Evolutionary conservation across 2,797 vertebrate species (phyloP).

Genomic region (Hypotaenidia philippensis): DNA sequence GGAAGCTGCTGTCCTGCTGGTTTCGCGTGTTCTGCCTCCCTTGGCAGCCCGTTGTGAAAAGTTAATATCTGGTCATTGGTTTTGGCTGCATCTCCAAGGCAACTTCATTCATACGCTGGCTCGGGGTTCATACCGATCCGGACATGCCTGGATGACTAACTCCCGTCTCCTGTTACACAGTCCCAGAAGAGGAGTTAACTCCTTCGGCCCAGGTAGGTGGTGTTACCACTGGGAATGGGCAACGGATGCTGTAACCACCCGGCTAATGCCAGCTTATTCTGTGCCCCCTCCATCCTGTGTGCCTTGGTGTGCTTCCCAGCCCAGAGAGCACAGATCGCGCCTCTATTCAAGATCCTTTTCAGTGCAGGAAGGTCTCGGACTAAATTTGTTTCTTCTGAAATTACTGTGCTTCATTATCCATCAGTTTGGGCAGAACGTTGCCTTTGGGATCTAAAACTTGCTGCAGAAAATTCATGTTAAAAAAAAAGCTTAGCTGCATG

Average conservation of each 20-base stretch:
- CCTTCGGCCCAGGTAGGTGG: neutral
- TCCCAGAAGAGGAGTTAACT: conserved; percentile 49
- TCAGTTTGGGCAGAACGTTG: neutral
- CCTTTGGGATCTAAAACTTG: neutral
- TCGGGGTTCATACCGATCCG: conserved; percentile 26
- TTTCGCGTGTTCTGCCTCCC: neutral
- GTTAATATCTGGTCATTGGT: conserved; percentile 70
- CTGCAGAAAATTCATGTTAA: neutral
- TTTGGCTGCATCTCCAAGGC: conserved; percentile 69
- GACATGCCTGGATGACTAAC: conserved; percentile 60
- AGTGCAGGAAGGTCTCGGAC: neutral
- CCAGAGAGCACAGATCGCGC: neutral
- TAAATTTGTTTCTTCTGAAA: neutral
- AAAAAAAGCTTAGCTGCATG: neutral
- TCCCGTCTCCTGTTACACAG: conserved; percentile 27
- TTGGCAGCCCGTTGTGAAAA: conserved; percentile 49
- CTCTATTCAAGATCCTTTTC: rapidly evolving
- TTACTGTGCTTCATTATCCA: neutral
- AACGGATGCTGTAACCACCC: neutral
- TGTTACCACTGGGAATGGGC: neutral
- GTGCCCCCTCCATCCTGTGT: neutral
- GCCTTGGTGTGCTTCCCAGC: neutral
- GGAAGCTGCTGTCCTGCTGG: neutral
- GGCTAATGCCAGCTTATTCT: rapidly evolving
- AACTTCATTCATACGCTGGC: conserved; percentile 51